Conservation (phyloP, 2,113 vertebrate genomes). For the Bos indicus region DNA sequence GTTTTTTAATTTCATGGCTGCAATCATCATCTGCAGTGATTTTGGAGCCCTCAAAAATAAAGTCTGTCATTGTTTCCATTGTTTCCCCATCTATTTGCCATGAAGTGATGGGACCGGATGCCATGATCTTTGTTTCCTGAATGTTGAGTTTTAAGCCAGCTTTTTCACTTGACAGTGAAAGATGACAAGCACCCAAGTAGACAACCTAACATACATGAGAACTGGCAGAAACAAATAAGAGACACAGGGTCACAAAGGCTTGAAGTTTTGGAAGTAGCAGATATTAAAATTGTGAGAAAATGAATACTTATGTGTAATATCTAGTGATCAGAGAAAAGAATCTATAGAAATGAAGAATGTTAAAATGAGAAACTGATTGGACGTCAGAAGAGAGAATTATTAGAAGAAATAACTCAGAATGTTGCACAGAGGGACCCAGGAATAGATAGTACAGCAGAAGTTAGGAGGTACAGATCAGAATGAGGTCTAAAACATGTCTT, state of each 20-base stretch:
- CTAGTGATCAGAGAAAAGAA: not conserved
- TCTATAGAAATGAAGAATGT: not conserved
- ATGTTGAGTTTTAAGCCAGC: not conserved
- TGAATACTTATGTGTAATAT: not conserved
- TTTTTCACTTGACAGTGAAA: not conserved
- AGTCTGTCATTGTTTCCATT: not conserved
- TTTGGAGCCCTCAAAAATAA: not conserved
- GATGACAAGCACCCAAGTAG: not conserved
- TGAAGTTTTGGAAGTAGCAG: not conserved
- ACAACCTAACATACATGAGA: not conserved
- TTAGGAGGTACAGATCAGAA: not conserved
- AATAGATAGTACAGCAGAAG: not conserved
- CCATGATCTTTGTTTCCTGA: not conserved
- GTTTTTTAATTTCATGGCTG: not conserved
- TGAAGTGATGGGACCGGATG: not conserved
- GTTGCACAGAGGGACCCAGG: not conserved
- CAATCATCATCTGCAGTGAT: not conserved
- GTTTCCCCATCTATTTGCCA: not conserved
- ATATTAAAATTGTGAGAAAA: not conserved
- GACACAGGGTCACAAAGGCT: not conserved
- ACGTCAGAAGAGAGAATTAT: not conserved
- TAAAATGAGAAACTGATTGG: constrained; percentile 2
- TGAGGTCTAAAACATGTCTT: not conserved
- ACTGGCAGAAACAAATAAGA: not conserved
- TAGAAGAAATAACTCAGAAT: not conserved